Evolutionary conservation across 2,888 invertebrate species (phyloP).

Genomic region (Sclerodermus sp.): DNA sequence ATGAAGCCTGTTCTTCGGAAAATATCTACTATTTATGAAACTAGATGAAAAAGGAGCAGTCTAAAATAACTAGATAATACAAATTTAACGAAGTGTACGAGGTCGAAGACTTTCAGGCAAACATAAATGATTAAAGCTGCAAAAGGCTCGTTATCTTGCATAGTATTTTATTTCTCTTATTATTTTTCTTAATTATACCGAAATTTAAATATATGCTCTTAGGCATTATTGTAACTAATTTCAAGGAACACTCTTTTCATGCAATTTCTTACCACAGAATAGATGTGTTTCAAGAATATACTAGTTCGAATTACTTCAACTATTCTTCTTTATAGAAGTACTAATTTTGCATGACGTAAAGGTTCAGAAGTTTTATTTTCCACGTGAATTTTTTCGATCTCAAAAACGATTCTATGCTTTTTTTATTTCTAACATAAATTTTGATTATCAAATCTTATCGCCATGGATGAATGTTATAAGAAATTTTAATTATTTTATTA

Average conservation of each 20-base stretch:
- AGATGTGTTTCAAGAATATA: too few relatives aligned
- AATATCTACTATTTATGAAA: constrained; percentile 35
- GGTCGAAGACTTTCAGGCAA: constrained; percentile 22
- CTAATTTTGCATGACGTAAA: too few relatives aligned
- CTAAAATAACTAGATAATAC: constrained; percentile 3
- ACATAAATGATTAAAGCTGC: constrained; percentile 32
- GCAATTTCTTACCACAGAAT: not conserved
- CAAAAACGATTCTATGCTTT: too few relatives aligned
- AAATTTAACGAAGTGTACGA: constrained; percentile 15
- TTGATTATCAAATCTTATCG: too few relatives aligned
- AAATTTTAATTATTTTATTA: too few relatives aligned
- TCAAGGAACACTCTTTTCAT: not conserved
- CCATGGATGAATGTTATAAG: too few relatives aligned
- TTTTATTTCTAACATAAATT: too few relatives aligned
- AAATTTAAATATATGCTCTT: not conserved
- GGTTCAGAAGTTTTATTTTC: too few relatives aligned
- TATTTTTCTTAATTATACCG: not conserved
- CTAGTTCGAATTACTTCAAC: too few relatives aligned
- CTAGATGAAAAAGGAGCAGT: constrained; percentile 10
- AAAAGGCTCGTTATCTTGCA: constrained; percentile 25
- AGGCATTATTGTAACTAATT: not conserved
- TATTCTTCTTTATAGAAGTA: too few relatives aligned
- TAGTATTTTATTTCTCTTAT: constrained; percentile 11
- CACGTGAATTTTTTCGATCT: too few relatives aligned
- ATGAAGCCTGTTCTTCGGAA: constrained; percentile 39